Evolutionary conservation across 2,113 vertebrate species (phyloP), one percentile per base, ranked within the genome.

Genomic region (Hydrolagus affinis): DNA sequence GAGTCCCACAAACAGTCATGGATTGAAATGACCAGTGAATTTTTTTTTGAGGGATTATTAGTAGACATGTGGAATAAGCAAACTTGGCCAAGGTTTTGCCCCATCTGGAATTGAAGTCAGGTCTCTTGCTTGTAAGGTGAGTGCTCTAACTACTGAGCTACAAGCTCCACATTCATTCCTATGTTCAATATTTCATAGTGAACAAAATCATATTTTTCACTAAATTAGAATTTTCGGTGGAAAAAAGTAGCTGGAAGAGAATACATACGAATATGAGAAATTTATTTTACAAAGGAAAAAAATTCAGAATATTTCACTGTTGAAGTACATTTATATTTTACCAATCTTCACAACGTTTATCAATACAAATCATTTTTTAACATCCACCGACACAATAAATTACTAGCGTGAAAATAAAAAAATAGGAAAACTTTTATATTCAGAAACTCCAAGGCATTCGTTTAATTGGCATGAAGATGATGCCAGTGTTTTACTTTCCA

Each of bases 201-300:
- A 1, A 44, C 44, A 44, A 44, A 44, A 44, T 44, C 6, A 44
- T 44, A 44, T 44, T 44, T 44, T 15, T 25, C 11, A 62, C 12
- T 17, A 28, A 28, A 66, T 59, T 28, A 30, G 77, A 77, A 28
- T 23, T 44, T 44, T 44, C n/a, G 44, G 44, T 1, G 44, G 6
- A 44, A 66, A 83, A 70, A 83, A 66, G 44, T 44, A 44, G 62
- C 64, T 83, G 60, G 32, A 83, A 83, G 32, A 11, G 28, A 59
- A 44, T 6, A 11, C 62, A 21, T 30, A 83, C 23, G 25, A 64
- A 66, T 83, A 64, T 25, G 10, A 60, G 7, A 64, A 44, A 15
- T 83, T 83, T 83, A 83, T 83, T 83, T 83, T 83, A 83, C 78
- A 83, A 15, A 83, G 77, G n/a, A 80, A 80, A 83, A 72, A 83